phyloP scores from a whole-genome alignment of 2,888 invertebrate genomes.

The Aleiodes testaceus region DNA sequence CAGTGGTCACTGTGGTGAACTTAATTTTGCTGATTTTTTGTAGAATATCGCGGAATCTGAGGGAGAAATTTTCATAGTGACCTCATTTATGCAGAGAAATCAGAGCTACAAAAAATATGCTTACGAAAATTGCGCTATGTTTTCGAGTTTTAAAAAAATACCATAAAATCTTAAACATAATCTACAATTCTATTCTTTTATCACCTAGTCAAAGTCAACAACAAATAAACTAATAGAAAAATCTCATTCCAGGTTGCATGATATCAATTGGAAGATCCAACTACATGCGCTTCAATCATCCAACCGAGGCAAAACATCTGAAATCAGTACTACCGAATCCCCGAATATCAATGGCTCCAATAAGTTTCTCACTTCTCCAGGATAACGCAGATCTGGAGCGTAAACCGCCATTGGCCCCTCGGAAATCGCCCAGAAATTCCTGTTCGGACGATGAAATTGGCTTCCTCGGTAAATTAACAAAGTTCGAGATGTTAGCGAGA shows the following conservation, averaged over 20 bases:
- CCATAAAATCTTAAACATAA: neutral
- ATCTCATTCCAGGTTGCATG: constrained; percentile 84
- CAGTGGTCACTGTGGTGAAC: no score
- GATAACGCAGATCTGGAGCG: constrained; percentile 69
- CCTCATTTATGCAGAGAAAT: no score
- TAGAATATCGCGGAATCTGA: no score
- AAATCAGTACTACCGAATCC: constrained; percentile 87
- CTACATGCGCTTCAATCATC: constrained; percentile 94
- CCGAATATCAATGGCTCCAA: constrained; percentile 85
- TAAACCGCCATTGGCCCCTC: constrained; percentile 80
- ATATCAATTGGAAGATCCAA: constrained; percentile 92
- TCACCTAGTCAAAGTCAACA: constrained; percentile 24
- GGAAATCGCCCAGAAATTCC: constrained; percentile 76
- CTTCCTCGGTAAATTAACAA: constrained; percentile 85
- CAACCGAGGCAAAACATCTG: constrained; percentile 90
- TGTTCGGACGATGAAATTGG: constrained; percentile 77
- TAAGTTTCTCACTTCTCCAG: constrained; percentile 75
- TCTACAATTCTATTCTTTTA: neutral
- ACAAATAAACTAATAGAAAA: constrained; percentile 33
- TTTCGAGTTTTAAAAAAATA: neutral
- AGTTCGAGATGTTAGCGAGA: constrained; percentile 85
- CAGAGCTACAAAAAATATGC: no score
- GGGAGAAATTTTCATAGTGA: no score
- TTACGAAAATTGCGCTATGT: no score
- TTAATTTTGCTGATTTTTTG: no score